Base-by-base conservation (phyloP, 2,113 vertebrate genomes). In the Carettochelys insculpta region DNA sequence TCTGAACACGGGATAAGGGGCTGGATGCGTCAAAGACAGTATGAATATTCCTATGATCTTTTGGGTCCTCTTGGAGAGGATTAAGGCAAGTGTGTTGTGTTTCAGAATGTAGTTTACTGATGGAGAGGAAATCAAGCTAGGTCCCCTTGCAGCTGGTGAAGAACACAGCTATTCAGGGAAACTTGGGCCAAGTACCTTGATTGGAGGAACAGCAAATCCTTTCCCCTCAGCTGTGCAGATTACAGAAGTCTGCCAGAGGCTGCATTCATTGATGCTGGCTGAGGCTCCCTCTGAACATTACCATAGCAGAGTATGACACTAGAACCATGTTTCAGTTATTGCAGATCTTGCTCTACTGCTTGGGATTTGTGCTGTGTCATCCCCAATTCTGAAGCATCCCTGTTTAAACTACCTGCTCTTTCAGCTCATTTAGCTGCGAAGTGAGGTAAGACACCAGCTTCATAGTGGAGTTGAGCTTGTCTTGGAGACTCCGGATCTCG, bases 401-500 rank as follows among this genome's bases (percentile, higher is more conserved):
- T 50, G 0, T 73, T 50, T 19, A 7, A 25, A 3, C 22, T 56
- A 99, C 99, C 99, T 99, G 99, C 94, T 99, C 99, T 95, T 99
- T 99, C 81, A 99, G 98, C 89, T 99, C 99, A 0, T 97, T 98
- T 86, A 99, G 98, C 97, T 99, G 99, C 43, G 96, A 94, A 0
- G 98, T 99, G 95, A 99, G 98, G 6, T 98, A 98, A 4, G 97
- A 97, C 96, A 99, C 99, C 90, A 99, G 98, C 94, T 99, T 99
- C 99, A 99, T 99, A 6, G 99, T 99, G 52, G 97, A 94, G 19
- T 90, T 97, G 56, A 99, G 98, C 82, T 98, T 99, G 94, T 99
- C 99, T 95, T 99, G 99, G 14, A 99, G 97, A 27, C 98, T 98
- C 71, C 99, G 98, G 97, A 99, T 99, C 97, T 99, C 99, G 0